Evolutionary conservation across 2,113 vertebrate species (phyloP).

Genomic region (Acinonyx jubatus): DNA sequence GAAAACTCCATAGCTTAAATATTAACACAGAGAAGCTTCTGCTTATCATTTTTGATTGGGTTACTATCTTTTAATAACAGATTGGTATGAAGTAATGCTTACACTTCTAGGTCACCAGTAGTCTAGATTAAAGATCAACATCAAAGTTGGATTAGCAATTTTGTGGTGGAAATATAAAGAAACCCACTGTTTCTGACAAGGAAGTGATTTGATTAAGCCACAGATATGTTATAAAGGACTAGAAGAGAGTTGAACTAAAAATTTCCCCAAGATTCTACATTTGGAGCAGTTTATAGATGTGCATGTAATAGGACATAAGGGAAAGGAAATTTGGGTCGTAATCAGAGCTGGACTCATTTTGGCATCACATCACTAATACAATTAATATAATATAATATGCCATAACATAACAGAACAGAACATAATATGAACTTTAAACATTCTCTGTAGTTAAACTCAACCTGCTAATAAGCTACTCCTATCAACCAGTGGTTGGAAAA

Average conservation of each 20-base stretch:
- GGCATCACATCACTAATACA: background rate
- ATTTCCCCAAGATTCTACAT: background rate
- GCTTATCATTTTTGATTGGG: background rate
- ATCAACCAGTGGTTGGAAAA: background rate
- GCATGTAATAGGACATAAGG: background rate
- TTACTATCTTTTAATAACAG: conserved; percentile 27
- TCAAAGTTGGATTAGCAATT: conserved; percentile 22
- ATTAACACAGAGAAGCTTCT: conserved; percentile 29
- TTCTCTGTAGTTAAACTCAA: background rate
- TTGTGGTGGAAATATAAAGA: conserved; percentile 13
- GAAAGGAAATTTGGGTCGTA: background rate
- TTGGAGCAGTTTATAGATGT: background rate
- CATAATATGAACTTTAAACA: background rate
- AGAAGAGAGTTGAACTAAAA: background rate
- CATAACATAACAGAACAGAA: background rate
- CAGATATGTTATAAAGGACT: background rate
- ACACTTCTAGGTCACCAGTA: background rate
- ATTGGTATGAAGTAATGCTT: background rate
- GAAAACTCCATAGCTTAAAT: conserved; percentile 21
- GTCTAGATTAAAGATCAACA: conserved; percentile 6
- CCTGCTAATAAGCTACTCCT: background rate
- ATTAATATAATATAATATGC: background rate
- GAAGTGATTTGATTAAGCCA: conserved; percentile 8
- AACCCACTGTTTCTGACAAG: conserved; percentile 35
- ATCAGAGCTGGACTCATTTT: background rate